phyloP scores from a whole-genome alignment of 2,797 vertebrate genomes.

The Eremophila alpestris region DNA sequence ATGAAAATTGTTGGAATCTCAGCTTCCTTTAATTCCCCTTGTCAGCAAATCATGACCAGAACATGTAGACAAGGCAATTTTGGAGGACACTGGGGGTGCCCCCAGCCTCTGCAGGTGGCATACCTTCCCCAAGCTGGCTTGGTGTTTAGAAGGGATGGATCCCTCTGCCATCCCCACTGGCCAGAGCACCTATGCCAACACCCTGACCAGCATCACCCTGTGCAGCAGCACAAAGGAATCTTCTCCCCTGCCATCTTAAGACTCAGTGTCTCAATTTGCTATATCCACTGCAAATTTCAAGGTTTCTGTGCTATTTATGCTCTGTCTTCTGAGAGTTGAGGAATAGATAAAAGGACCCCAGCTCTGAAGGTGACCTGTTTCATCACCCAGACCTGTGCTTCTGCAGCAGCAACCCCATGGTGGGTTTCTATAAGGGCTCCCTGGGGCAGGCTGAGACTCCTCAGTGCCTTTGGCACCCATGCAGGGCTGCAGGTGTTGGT shows the following conservation, averaged over 20 bases:
- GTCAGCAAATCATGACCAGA: not conserved
- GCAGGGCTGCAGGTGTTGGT: not conserved
- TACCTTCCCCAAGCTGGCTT: not conserved
- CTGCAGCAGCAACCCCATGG: not conserved
- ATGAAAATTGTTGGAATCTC: not conserved
- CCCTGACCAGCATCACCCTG: not conserved
- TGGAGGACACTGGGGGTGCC: not conserved
- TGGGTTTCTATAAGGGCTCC: not conserved
- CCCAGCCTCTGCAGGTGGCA: not conserved
- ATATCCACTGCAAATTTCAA: not conserved
- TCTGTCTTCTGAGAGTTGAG: not conserved
- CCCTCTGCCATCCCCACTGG: rapidly evolving
- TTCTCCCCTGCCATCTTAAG: not conserved
- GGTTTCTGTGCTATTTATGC: not conserved
- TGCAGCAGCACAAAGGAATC: not conserved
- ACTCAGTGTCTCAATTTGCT: not conserved
- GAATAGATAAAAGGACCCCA: not conserved
- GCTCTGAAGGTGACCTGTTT: not conserved
- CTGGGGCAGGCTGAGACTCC: not conserved
- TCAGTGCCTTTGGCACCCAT: not conserved
- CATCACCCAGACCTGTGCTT: not conserved
- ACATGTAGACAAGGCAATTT: not conserved
- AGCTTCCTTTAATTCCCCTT: not conserved
- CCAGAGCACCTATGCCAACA: not conserved
- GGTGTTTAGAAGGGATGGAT: not conserved